These are phyloP conservation scores for Holcopasites calliopsidis DNA, from an alignment of 1,140 invertebrate genomes.

Conservation along the genomic window DNA sequence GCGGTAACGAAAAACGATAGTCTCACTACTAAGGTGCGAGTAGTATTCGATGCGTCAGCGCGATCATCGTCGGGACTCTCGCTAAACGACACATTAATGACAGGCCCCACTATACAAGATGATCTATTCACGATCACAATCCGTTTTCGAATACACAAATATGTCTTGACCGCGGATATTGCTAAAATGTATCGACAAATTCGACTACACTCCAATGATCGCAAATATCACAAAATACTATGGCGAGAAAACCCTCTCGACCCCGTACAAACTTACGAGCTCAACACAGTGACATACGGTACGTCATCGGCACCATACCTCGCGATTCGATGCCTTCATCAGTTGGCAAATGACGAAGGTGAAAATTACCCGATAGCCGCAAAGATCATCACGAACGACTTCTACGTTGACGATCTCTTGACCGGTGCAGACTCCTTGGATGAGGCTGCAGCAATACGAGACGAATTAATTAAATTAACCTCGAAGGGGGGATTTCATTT, in stretches of 20 bases:
- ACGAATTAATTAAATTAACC: not conserved
- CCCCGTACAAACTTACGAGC: not conserved
- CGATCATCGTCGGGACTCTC: not conserved
- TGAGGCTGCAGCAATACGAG: not conserved
- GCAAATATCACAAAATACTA: not conserved
- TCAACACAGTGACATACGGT: not conserved
- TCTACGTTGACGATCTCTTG: not conserved
- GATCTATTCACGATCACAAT: conserved; percentile 35
- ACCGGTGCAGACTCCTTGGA: not conserved
- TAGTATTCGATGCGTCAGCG: conserved; percentile 11
- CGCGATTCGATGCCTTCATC: not conserved
- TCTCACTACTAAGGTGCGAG: not conserved
- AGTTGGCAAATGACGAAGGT: not conserved
- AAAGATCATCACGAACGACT: not conserved
- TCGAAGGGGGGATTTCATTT: not conserved
- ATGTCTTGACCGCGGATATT: conserved; percentile 4
- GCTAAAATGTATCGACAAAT: conserved; percentile 26
- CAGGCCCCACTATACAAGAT: conserved; percentile 25
- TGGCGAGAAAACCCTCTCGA: not conserved
- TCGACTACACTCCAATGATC: not conserved
- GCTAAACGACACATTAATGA: not conserved
- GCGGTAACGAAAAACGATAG: too few species aligned
- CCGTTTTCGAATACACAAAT: conserved; percentile 13
- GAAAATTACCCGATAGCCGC: not conserved
- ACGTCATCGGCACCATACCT: not conserved